phyloP scores from a whole-genome alignment of 2,888 invertebrate species.

The Noctua janthe region DNA sequence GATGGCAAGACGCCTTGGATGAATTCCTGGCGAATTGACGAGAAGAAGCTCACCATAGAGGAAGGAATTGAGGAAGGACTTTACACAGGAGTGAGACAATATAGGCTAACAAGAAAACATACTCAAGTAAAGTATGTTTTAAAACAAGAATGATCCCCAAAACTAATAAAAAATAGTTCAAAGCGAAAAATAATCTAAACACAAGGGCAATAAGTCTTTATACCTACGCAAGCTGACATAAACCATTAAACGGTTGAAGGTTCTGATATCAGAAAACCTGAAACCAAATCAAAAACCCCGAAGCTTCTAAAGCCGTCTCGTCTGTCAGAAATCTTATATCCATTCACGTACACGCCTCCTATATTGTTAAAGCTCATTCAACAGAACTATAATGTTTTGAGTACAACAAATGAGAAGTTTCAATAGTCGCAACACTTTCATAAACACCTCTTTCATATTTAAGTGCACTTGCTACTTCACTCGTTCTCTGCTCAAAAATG shows the following conservation, averaged over 20 bases:
- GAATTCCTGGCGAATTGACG: no score
- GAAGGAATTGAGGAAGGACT: not conserved
- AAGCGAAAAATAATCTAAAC: no score
- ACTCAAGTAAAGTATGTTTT: no score
- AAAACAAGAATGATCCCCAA: no score
- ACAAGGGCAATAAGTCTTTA: not conserved
- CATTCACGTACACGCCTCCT: not conserved
- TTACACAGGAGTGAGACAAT: no score
- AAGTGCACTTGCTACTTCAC: conserved; percentile 60
- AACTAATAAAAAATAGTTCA: no score
- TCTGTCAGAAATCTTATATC: not conserved
- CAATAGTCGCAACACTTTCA: conserved; percentile 60
- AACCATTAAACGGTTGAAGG: not conserved
- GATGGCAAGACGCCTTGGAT: no score
- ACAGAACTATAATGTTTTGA: conserved; percentile 46
- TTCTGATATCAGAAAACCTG: not conserved
- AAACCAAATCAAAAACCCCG: not conserved
- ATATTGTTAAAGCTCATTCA: conserved; percentile 48
- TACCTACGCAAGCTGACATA: not conserved
- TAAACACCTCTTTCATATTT: conserved; percentile 61
- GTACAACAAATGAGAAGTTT: conserved; percentile 55
- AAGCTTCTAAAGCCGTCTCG: not conserved
- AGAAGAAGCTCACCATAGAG: no score
- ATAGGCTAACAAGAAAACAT: no score
- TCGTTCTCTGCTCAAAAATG: conserved; percentile 36